These are phyloP conservation scores for Gryllus bimaculatus DNA, from an alignment of 1,140 invertebrate species.

Conservation along the genomic window DNA sequence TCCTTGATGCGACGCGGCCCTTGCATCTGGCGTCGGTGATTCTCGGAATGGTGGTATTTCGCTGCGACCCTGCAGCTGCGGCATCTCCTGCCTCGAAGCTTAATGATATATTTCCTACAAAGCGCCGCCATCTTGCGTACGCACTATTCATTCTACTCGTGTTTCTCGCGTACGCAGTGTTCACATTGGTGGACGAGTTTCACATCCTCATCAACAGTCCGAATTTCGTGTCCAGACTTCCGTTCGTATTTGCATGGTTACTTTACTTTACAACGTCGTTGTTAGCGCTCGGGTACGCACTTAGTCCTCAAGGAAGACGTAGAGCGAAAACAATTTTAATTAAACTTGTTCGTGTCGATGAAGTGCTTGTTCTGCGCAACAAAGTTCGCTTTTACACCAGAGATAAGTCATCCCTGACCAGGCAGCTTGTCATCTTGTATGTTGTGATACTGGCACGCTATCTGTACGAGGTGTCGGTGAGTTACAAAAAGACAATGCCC, in stretches of 20 bases:
- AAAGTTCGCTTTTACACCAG: neutral
- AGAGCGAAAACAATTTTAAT: neutral
- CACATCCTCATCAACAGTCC: neutral
- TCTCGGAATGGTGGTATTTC: neutral
- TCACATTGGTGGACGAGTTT: neutral
- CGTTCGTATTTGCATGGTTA: neutral
- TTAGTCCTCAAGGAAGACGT: neutral
- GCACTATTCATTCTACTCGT: neutral
- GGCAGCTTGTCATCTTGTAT: neutral
- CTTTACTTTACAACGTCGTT: neutral
- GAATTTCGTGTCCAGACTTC: neutral
- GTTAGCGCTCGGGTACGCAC: neutral
- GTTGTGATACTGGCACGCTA: neutral
- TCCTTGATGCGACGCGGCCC: neutral
- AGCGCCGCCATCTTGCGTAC: neutral
- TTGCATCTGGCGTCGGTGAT: neutral
- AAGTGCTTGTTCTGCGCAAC: neutral
- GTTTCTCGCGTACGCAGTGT: neutral
- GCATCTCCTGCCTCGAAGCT: neutral
- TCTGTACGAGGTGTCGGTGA: neutral
- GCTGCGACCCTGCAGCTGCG: neutral
- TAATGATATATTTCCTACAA: neutral
- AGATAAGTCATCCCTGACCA: neutral
- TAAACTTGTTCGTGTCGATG: neutral
- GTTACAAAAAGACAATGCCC: neutral